Conservation (phyloP, 2,888 invertebrate genomes). For the Metallyticus violacea region DNA sequence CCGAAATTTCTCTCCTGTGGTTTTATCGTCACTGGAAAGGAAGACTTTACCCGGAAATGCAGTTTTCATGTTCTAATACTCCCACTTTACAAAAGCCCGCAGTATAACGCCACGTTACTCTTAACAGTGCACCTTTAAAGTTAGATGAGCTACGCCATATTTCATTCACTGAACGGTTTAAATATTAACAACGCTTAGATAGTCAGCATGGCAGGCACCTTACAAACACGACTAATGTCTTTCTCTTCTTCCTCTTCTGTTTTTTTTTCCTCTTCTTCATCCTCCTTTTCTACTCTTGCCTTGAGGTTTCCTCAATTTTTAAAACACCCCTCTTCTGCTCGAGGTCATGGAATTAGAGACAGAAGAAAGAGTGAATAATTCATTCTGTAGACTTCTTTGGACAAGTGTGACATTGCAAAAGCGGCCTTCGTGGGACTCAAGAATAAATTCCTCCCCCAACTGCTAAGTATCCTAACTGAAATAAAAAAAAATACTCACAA, state of each 20-base stretch:
- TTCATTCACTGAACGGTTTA: not conserved
- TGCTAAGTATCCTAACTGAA: not conserved
- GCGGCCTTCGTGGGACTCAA: not conserved
- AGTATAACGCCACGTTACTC: not conserved
- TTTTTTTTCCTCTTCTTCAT: not conserved
- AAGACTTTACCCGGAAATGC: not conserved
- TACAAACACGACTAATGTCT: not conserved
- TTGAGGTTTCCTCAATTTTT: not conserved
- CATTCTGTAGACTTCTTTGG: not conserved
- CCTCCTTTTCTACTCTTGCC: not conserved
- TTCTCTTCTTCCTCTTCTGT: not conserved
- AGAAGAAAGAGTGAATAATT: not conserved
- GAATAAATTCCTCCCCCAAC: not conserved
- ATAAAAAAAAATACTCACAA: too few relatives aligned
- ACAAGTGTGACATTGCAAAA: not conserved
- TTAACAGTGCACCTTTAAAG: not conserved
- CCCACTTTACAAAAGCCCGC: not conserved
- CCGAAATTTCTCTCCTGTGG: not conserved
- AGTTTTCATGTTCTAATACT: not conserved
- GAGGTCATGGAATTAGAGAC: not conserved
- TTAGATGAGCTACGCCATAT: not conserved
- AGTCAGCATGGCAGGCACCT: not conserved
- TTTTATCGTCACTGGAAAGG: not conserved
- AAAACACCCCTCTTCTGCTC: not conserved
- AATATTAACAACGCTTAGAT: not conserved